Percentiles rank a stretch among this genome's conserved stretches.
Evolutionary conservation across 2,797 vertebrate species (phyloP).

Genomic region (Hylomyscus alleni): DNA sequence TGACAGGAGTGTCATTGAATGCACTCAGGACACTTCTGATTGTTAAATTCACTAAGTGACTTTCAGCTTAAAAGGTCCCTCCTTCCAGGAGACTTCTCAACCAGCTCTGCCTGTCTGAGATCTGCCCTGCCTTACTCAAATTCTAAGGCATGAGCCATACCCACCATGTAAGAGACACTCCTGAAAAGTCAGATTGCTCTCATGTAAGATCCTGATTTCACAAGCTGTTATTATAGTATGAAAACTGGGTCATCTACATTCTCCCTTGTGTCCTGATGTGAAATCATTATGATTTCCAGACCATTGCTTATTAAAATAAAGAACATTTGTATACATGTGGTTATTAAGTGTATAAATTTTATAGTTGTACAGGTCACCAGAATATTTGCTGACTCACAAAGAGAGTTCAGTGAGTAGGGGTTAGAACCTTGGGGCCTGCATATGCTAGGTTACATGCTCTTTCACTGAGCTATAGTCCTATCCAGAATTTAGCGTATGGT

Average conservation of each 20-base stretch:
- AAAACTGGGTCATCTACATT: conserved; percentile 14
- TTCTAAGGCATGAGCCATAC: background rate
- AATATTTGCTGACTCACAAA: conserved; percentile 20
- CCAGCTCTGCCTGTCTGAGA: conserved; percentile 24
- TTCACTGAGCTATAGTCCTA: background rate
- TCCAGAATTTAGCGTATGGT: background rate
- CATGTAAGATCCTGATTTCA: conserved; percentile 50
- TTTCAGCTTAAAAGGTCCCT: background rate
- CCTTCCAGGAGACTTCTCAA: background rate
- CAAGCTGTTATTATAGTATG: conserved; percentile 16
- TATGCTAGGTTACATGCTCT: too few relatives aligned
- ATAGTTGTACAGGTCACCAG: conserved; percentile 24
- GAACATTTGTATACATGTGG: background rate
- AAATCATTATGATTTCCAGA: conserved; percentile 50
- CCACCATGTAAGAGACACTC: background rate
- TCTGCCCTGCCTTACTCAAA: background rate
- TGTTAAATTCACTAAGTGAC: background rate
- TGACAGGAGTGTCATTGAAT: background rate
- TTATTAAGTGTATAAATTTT: background rate
- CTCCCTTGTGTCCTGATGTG: conserved; percentile 24
- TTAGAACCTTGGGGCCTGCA: background rate
- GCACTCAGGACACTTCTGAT: background rate
- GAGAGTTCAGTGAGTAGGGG: background rate
- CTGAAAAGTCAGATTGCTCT: conserved; percentile 33
- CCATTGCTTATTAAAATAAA: conserved; percentile 32